phyloP scores from a whole-genome alignment of 2,888 invertebrate species.

The Lepidochitona cinerea region DNA sequence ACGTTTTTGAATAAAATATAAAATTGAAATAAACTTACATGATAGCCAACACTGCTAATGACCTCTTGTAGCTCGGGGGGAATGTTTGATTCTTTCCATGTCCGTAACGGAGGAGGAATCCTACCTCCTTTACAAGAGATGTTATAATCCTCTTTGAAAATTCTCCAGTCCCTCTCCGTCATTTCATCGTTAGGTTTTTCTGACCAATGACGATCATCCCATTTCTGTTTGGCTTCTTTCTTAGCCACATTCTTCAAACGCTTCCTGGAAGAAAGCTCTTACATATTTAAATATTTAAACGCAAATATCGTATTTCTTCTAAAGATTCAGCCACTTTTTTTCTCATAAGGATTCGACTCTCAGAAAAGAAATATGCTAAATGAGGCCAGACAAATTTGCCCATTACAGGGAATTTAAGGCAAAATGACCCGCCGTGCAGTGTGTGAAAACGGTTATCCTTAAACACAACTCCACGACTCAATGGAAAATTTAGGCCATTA shows the following conservation, averaged over 20 bases:
- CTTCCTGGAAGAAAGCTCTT: slow-evolving; percentile 53
- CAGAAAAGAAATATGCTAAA: no score
- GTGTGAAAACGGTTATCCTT: no score
- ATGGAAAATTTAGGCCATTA: no score
- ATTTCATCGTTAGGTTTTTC: slow-evolving; percentile 95
- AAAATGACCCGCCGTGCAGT: no score
- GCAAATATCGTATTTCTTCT: no score
- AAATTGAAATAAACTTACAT: slow-evolving; percentile 72
- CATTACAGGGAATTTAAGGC: no score
- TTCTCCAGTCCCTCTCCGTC: slow-evolving; percentile 99
- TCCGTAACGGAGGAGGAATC: slow-evolving; percentile 95
- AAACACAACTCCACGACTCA: no score
- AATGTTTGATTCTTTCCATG: slow-evolving; percentile 90
- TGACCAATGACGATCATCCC: slow-evolving; percentile 99
- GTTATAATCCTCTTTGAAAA: slow-evolving; percentile 99
- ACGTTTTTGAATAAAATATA: neutral
- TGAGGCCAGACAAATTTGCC: no score
- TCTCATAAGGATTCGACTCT: no score
- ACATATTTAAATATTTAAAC: no score
- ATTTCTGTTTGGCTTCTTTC: slow-evolving; percentile 97
- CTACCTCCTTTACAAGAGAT: slow-evolving; percentile 97
- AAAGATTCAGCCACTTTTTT: no score
- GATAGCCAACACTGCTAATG: slow-evolving; percentile 94
- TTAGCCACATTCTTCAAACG: slow-evolving; percentile 92
- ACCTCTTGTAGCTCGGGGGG: slow-evolving; percentile 95